A percentile compares a stretch with the other conserved stretches of the same genome.
These are phyloP conservation scores for Pimpla rufipes DNA, from an alignment of 2,888 invertebrate species.

Conservation along the genomic window DNA sequence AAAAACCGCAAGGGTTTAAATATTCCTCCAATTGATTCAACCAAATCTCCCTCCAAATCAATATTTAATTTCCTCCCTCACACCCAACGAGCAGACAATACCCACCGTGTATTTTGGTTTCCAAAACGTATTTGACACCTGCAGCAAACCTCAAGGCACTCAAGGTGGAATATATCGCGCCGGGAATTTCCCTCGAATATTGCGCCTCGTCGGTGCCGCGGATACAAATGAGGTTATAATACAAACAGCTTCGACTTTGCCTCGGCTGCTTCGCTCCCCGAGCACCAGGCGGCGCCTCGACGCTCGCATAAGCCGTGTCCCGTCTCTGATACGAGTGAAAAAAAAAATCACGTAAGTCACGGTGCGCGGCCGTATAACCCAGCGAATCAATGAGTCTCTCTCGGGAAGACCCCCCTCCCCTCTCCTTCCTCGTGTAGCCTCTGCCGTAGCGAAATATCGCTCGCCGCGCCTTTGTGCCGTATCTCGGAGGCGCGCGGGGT, in stretches of 20 bases:
- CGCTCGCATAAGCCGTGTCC: background rate
- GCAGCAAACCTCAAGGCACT: background rate
- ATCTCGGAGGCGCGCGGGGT: slow-evolving; percentile 68
- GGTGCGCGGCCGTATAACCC: background rate
- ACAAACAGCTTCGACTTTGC: background rate
- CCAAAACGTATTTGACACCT: background rate
- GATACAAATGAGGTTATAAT: background rate
- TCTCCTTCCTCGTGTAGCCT: slow-evolving; percentile 22
- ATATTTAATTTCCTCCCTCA: too few species aligned
- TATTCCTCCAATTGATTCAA: too few species aligned
- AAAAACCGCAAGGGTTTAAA: too few species aligned
- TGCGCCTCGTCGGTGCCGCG: background rate
- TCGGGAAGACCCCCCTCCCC: slow-evolving; percentile 1
- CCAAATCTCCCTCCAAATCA: too few species aligned
- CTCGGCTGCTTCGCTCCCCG: background rate
- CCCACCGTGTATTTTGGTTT: background rate
- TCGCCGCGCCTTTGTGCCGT: slow-evolving; percentile 45
- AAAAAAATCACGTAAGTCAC: slow-evolving; percentile 10
- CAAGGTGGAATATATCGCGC: background rate
- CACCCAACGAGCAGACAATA: background rate
- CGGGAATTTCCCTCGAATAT: background rate
- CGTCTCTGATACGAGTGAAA: background rate
- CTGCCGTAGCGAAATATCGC: slow-evolving; percentile 71
- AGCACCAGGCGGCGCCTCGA: background rate
- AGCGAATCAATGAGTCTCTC: slow-evolving; percentile 64